Evolutionary conservation across 92 coral and sea anemone genomes (phyloP), one percentile per base, ranked within the genome.

Genomic region (Paramuricea clavata): DNA sequence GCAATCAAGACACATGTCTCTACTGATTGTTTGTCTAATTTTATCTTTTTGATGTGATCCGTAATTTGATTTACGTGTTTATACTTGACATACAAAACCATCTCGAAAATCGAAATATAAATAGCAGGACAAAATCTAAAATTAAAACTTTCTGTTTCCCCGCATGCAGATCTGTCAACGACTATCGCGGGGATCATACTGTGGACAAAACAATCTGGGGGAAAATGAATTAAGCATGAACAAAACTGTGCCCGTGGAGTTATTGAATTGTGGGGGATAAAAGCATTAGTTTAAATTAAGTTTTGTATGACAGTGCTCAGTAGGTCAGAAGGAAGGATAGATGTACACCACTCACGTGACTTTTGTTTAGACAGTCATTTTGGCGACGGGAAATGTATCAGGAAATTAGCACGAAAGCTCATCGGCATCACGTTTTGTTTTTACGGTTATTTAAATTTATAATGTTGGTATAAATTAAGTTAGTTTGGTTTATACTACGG

Each of bases 41-140:
- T 65, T 28, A 65, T 65, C 72, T 65, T 65, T 65, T 65, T 65
- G 72, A 7, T 65, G 36, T 54, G 72, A 10, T 33, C 39, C 72
- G 72, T 61, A 30, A 79, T 61, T 79, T 39, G 84, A 79, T 79
- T 76, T 79, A 61, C 52, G 39, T 36, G 73, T 79, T 79, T 79
- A 79, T 59, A 28, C 59, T 61, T 15, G 72, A 59, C 22, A 79
- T 41, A 36, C 44, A 73, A 79, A 43, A 56, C 72, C 56, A 50
- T 33, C 43, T 19, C 22, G 11, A 36, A 0, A 31, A 25, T 19
- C 22, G 11, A 36, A 0, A 31, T 79, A 57, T 34, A 79, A 79
- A 32, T 57, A 60, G 72, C 41, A 5, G 0, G 10, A 60, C 31
- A 19, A 31, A 65, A 65, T 65, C 39, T 65, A 65, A 65, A 26